Conservation (phyloP, 2,113 vertebrate species). For the Sphyrna mokarran region DNA sequence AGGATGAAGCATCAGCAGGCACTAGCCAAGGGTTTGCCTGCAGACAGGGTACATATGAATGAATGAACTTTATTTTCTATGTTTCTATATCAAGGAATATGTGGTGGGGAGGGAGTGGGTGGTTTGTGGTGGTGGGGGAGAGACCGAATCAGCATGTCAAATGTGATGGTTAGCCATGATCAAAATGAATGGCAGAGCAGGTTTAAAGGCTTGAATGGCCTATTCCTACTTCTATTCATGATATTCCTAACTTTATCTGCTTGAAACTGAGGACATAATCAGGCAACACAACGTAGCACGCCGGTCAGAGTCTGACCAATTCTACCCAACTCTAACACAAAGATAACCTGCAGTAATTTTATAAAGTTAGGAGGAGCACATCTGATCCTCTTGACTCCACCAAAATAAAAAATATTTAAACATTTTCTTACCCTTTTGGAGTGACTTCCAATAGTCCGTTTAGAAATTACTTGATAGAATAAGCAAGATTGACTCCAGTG, state of each 20-base stretch:
- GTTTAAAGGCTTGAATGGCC: too few species aligned
- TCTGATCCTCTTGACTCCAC: neutral
- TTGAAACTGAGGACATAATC: neutral
- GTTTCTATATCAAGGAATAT: too few species aligned
- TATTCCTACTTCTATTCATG: too few species aligned
- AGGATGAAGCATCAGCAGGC: neutral
- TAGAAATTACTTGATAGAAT: neutral
- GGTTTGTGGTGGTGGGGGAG: too few species aligned
- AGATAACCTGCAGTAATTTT: neutral
- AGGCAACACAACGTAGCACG: neutral
- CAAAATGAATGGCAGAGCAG: too few species aligned
- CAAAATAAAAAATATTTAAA: neutral
- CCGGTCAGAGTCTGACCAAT: neutral
- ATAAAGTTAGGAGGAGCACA: neutral
- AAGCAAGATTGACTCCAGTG: too few species aligned
- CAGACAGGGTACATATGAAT: neutral
- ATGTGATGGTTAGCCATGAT: too few species aligned
- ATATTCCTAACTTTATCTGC: too few species aligned
- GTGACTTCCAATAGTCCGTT: too few species aligned
- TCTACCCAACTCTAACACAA: neutral
- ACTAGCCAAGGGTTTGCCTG: neutral
- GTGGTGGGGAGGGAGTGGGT: too few species aligned
- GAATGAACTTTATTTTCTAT: neutral
- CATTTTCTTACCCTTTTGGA: neutral
- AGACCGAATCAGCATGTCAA: too few species aligned